phyloP scores from a whole-genome alignment of 35 echinoderm and acorn worm species.

The Strongylocentrotus purpuratus region DNA sequence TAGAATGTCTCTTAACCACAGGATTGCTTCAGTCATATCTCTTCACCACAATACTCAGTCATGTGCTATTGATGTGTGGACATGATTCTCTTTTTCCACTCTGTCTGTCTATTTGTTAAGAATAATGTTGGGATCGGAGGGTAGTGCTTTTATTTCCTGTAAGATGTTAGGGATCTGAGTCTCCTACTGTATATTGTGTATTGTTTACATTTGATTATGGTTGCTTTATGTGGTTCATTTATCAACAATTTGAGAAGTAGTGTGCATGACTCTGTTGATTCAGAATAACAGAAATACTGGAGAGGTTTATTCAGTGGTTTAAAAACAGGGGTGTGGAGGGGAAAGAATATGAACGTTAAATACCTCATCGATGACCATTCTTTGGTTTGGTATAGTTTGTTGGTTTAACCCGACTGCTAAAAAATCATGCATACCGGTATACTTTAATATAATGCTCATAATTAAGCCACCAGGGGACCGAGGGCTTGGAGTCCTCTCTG shows the following conservation, averaged over 20 bases:
- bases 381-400: not conserved
- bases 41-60: not conserved
- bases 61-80: not conserved
- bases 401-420: too few species aligned
- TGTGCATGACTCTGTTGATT: not conserved
- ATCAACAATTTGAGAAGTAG: not conserved
- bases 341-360: not conserved
- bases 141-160: not conserved
- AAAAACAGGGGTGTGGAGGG: too few species aligned
- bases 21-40: not conserved
- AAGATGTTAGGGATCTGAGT: not conserved
- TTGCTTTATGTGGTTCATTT: not conserved
- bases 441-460: too few species aligned
- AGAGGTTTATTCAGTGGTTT: not conserved
- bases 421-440: too few species aligned
- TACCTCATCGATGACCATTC: not conserved
- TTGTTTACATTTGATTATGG: not conserved
- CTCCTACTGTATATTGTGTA: not conserved
- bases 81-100: not conserved
- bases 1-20: not conserved
- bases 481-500: too few species aligned
- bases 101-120: not conserved
- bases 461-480: too few species aligned
- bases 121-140: not conserved
- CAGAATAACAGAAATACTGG: not conserved